Evolutionary conservation across 2,888 invertebrate genomes (phyloP).

Genomic region (Chrysodeixis includens): DNA sequence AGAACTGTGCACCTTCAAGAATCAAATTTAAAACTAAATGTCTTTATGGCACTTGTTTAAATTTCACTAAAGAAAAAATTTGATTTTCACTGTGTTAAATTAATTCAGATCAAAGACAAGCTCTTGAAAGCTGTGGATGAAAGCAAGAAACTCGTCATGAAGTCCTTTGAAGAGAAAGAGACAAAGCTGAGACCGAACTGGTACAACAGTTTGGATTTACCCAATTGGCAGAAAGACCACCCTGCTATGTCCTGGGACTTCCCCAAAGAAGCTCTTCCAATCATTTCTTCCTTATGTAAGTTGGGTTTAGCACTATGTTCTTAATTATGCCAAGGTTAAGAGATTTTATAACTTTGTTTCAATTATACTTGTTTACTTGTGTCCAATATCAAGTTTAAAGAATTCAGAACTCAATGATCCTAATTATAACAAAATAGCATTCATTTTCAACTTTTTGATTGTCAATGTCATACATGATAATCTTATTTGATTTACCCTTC

Average conservation of each 20-base stretch:
- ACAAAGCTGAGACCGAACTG: conserved; percentile 78
- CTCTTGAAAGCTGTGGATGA: conserved; percentile 87
- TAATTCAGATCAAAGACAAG: conserved; percentile 84
- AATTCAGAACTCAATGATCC: no score
- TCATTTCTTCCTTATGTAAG: conserved; percentile 79
- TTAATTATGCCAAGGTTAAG: no score
- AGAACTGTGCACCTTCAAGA: no score
- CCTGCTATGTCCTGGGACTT: conserved; percentile 88
- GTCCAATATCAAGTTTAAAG: no score
- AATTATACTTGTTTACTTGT: no score
- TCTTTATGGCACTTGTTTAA: no score
- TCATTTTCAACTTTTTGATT: no score
- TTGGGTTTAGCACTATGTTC: conserved; percentile 3
- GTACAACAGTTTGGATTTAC: conserved; percentile 82
- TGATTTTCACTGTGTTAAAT: conserved; percentile 16
- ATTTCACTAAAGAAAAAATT: neutral
- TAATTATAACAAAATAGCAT: no score
- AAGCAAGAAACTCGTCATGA: conserved; percentile 85
- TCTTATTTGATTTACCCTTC: no score
- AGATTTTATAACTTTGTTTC: no score
- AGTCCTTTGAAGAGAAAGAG: conserved; percentile 86
- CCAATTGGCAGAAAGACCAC: conserved; percentile 85
- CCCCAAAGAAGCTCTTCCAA: conserved; percentile 81
- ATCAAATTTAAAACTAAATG: no score
- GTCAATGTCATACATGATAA: no score